A percentile compares a stretch with the other conserved stretches of the same genome.
Conservation (phyloP, 2,797 vertebrate species). For the Anisognathus igniventris region DNA sequence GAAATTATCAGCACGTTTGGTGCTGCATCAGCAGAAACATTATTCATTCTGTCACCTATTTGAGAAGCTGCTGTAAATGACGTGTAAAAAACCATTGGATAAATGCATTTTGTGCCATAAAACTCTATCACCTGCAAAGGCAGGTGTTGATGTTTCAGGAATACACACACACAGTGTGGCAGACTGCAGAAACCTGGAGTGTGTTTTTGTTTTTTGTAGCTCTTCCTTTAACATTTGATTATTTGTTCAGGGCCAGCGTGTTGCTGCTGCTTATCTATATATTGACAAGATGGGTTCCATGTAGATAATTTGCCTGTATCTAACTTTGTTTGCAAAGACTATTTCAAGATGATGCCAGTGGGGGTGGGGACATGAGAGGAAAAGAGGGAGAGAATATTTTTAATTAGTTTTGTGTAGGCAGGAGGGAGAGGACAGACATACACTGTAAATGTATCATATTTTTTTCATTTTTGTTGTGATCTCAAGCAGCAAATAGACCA, state of each 20-base stretch:
- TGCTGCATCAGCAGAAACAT: neutral
- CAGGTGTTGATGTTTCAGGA: slow-evolving; percentile 18
- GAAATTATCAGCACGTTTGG: neutral
- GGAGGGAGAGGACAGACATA: slow-evolving; percentile 1
- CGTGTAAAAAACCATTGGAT: neutral
- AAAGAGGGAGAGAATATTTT: slow-evolving; percentile 22
- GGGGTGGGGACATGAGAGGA: neutral
- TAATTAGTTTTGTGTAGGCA: slow-evolving; percentile 49
- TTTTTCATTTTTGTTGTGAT: slow-evolving; percentile 29
- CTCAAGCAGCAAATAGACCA: slow-evolving; percentile 31
- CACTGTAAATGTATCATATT: neutral
- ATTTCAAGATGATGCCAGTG: slow-evolving; percentile 19
- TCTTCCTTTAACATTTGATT: neutral
- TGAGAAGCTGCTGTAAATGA: slow-evolving; percentile 14
- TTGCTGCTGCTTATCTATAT: slow-evolving; percentile 17
- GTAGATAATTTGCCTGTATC: neutral
- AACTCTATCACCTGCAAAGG: slow-evolving; percentile 6
- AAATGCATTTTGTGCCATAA: neutral
- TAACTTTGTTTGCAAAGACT: slow-evolving; percentile 51
- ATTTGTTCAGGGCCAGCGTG: neutral
- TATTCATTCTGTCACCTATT: neutral
- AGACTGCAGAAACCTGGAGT: neutral
- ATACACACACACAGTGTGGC: neutral
- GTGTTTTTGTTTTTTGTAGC: neutral
- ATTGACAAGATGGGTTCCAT: slow-evolving; percentile 14